These are phyloP conservation scores for Festucalex cinctus DNA, from an alignment of 2,113 vertebrate species.

Conservation along the genomic window DNA sequence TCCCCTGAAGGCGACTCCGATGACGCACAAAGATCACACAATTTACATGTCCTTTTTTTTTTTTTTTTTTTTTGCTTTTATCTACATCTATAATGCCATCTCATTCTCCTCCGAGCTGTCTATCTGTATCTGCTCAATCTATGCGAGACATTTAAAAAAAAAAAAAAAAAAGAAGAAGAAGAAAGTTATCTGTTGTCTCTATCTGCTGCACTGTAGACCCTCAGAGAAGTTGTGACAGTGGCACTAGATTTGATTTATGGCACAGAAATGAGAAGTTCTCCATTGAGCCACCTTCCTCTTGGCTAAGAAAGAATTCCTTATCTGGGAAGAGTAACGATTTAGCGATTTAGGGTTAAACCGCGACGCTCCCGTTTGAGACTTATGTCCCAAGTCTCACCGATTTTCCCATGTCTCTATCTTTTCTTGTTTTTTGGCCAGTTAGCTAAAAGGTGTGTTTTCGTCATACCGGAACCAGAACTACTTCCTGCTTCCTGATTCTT, in stretches of 20 bases:
- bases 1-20: constrained; percentile 38
- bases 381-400: no score
- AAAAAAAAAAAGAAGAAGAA: no score
- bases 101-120: constrained; percentile 11
- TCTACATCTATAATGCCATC: constrained; percentile 10
- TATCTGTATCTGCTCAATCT: neutral
- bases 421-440: no score
- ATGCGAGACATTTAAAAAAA: neutral
- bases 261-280: neutral
- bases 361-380: no score
- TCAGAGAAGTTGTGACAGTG: neutral
- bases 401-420: no score
- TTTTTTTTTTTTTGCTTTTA: neutral
- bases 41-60: constrained; percentile 24
- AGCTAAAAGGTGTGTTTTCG: no score
- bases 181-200: neutral
- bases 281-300: constrained; percentile 35
- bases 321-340: constrained; percentile 16
- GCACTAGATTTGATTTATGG: neutral
- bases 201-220: neutral
- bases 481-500: no score
- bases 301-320: constrained; percentile 39
- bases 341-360: no score
- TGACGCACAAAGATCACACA: constrained; percentile 44
- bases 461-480: no score